These are phyloP conservation scores for Dioctria linearis DNA, from an alignment of 2,888 invertebrate species.

Conservation along the genomic window DNA sequence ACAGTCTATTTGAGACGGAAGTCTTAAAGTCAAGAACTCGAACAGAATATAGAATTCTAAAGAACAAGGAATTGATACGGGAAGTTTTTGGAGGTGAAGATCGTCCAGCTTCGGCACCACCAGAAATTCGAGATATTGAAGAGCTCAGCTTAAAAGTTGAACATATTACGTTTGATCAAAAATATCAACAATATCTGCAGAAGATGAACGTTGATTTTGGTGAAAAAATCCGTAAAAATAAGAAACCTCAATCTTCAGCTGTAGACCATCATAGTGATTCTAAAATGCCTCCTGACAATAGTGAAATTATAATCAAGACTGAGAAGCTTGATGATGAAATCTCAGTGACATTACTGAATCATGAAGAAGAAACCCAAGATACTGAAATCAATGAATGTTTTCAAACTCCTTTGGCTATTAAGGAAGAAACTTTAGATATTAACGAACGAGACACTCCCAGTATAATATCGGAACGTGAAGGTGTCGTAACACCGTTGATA, in stretches of 20 bases:
- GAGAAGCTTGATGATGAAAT: constrained; percentile 54
- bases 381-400: constrained; percentile 65
- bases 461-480: constrained; percentile 56
- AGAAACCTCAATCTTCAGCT: constrained; percentile 12
- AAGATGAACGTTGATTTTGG: constrained; percentile 63
- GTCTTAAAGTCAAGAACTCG: constrained; percentile 82
- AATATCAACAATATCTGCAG: constrained; percentile 68
- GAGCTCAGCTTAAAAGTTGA: constrained; percentile 67
- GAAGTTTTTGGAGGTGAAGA: constrained; percentile 84
- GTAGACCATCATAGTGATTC: constrained; percentile 15
- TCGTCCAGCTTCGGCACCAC: constrained; percentile 87
- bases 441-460: constrained; percentile 66
- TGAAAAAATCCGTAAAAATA: constrained; percentile 56
- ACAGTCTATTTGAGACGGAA: constrained; percentile 77
- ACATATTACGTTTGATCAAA: constrained; percentile 65
- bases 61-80: constrained; percentile 83
- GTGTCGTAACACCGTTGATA: constrained; percentile 54
- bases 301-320: constrained; percentile 45
- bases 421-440: constrained; percentile 70
- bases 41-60: constrained; percentile 80
- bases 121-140: constrained; percentile 66
- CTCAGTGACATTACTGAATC: constrained; percentile 26
- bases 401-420: constrained; percentile 65
- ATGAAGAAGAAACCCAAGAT: constrained; percentile 63
- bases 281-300: not conserved